Evolutionary conservation across 1,140 invertebrate genomes (phyloP).

Genomic region (Trigoniulus corallinus): DNA sequence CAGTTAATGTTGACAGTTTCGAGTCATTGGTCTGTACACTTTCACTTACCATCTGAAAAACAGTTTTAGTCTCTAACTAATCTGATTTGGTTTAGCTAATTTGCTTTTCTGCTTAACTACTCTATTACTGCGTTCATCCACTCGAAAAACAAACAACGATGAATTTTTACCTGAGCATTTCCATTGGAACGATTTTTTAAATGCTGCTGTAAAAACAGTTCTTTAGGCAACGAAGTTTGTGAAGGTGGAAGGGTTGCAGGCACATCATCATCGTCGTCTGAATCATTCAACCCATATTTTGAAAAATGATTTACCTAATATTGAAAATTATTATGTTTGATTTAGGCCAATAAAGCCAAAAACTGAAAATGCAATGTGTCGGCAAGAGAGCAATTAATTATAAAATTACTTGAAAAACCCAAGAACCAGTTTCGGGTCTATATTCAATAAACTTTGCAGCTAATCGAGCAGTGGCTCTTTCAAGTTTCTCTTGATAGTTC

Average conservation of each 20-base stretch:
- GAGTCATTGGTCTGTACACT: too few species aligned
- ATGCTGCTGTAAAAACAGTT: too few species aligned
- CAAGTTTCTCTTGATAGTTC: constrained; percentile 74
- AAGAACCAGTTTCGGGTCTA: constrained; percentile 82
- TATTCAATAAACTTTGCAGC: constrained; percentile 87
- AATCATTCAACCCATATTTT: constrained; percentile 83
- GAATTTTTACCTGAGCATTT: too few species aligned
- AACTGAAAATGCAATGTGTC: neutral
- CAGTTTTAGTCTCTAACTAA: too few species aligned
- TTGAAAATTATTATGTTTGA: constrained; percentile 6
- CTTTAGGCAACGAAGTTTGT: too few species aligned
- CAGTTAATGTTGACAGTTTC: too few species aligned
- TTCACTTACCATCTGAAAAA: too few species aligned
- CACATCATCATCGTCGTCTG: constrained; percentile 51
- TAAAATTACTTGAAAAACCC: constrained; percentile 62
- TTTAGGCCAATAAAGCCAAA: neutral
- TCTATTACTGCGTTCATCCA: too few species aligned
- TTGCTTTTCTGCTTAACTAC: too few species aligned
- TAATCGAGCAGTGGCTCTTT: constrained; percentile 65
- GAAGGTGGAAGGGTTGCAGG: neutral
- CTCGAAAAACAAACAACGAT: too few species aligned
- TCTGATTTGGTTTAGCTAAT: too few species aligned
- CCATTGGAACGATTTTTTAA: too few species aligned
- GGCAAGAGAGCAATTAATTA: neutral
- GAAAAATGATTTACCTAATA: constrained; percentile 84